phyloP scores from a whole-genome alignment of 2,888 invertebrate genomes.

The Sussaba pulchella region DNA sequence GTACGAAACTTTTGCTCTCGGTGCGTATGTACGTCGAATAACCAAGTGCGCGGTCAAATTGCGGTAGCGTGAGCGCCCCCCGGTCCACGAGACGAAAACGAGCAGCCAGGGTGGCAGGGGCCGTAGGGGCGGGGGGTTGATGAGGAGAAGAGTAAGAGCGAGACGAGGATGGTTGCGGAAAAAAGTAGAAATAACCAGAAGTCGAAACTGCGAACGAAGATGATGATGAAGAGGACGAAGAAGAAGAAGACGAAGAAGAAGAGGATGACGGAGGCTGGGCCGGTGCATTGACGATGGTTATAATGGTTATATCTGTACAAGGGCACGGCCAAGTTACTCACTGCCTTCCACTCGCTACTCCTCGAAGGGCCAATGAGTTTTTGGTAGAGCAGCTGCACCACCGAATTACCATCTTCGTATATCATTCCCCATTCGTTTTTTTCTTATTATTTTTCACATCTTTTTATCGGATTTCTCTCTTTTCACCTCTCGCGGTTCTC shows the following conservation, averaged over 20 bases:
- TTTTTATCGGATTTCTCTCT: constrained; percentile 21
- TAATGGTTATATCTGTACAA: constrained; percentile 57
- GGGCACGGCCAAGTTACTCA: constrained; percentile 59
- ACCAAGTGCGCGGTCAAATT: constrained; percentile 47
- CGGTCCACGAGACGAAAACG: background rate
- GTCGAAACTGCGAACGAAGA: constrained; percentile 27
- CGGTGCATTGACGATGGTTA: constrained; percentile 40
- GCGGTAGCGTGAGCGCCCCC: background rate
- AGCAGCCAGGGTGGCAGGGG: too few relatives aligned
- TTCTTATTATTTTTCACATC: constrained; percentile 54
- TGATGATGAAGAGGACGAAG: constrained; percentile 6
- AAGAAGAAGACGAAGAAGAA: constrained; percentile 4
- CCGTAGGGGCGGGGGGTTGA: too few relatives aligned
- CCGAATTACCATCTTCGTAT: constrained; percentile 62
- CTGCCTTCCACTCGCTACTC: background rate
- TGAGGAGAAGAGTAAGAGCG: background rate
- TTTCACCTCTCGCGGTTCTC: background rate
- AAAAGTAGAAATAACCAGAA: constrained; percentile 46
- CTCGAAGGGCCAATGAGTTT: constrained; percentile 72
- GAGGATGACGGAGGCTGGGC: constrained; percentile 35
- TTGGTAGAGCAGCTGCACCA: constrained; percentile 68
- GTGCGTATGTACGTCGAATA: constrained; percentile 56
- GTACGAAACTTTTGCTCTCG: constrained; percentile 37
- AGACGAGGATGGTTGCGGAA: constrained; percentile 1
- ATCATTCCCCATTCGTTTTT: constrained; percentile 66